A percentile compares a stretch with the other conserved stretches of the same genome.
phyloP scores from a whole-genome alignment of 2,797 vertebrate genomes.

The Acanthurus leucopareius region DNA sequence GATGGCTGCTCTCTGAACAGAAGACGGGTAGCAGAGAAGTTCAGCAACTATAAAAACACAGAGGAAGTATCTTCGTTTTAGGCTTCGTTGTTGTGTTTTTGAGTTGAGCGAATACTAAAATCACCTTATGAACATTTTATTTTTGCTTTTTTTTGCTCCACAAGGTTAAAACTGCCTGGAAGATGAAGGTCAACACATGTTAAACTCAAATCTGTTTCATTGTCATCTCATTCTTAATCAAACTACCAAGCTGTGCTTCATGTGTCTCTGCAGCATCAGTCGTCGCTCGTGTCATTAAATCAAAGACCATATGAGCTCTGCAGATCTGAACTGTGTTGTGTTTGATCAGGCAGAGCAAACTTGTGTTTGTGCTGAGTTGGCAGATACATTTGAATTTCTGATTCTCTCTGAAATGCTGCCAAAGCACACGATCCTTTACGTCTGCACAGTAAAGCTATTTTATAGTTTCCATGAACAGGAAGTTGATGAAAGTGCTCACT shows the following conservation, averaged over 20 bases:
- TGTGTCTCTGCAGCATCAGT: slow-evolving; percentile 64
- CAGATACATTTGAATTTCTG: slow-evolving; percentile 65
- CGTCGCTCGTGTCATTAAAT: slow-evolving; percentile 71
- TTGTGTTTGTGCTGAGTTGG: slow-evolving; percentile 60
- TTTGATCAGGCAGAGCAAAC: slow-evolving; percentile 71
- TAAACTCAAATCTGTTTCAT: slow-evolving; percentile 58
- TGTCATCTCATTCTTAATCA: slow-evolving; percentile 63
- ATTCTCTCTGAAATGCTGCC: slow-evolving; percentile 75
- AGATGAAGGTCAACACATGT: slow-evolving; percentile 60
- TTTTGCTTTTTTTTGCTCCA: background rate
- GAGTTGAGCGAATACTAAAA: slow-evolving; percentile 16
- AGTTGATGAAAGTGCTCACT: slow-evolving; percentile 54
- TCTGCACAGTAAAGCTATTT: slow-evolving; percentile 58
- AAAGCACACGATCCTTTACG: slow-evolving; percentile 56
- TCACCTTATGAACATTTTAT: background rate
- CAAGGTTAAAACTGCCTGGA: slow-evolving; percentile 25
- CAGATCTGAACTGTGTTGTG: slow-evolving; percentile 65
- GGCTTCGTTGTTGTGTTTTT: slow-evolving; percentile 3
- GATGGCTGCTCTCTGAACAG: slow-evolving; percentile 30
- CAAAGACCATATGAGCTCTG: slow-evolving; percentile 74
- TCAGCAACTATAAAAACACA: background rate
- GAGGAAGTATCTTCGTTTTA: background rate
- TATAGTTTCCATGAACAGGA: slow-evolving; percentile 43
- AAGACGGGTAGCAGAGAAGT: slow-evolving; percentile 6
- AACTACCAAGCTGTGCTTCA: slow-evolving; percentile 62